phyloP scores from a whole-genome alignment of 2,797 vertebrate species.

The Corythornis leucogaster region DNA sequence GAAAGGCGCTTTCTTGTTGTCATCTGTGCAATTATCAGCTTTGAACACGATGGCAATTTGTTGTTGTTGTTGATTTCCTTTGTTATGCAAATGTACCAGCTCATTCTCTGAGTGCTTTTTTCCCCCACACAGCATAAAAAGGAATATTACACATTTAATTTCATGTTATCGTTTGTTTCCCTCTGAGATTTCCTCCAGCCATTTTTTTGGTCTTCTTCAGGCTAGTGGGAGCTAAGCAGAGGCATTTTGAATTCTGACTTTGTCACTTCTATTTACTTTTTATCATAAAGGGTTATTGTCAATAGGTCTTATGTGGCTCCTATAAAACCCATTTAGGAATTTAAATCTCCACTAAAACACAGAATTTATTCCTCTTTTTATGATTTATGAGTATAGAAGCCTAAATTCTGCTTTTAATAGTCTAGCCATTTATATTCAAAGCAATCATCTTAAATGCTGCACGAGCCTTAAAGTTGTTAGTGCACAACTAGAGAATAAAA shows the following conservation, averaged over 20 bases:
- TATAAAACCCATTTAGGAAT: slow-evolving; percentile 75
- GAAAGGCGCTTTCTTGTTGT: slow-evolving; percentile 73
- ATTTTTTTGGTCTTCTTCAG: slow-evolving; percentile 48
- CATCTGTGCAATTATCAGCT: slow-evolving; percentile 75
- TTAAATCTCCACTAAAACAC: slow-evolving; percentile 69
- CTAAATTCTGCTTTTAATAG: slow-evolving; percentile 64
- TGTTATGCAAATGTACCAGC: slow-evolving; percentile 81
- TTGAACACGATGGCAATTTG: slow-evolving; percentile 81
- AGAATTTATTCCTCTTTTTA: slow-evolving; percentile 64
- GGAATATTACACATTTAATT: slow-evolving; percentile 76
- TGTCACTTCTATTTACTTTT: slow-evolving; percentile 74
- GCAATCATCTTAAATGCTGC: slow-evolving; percentile 43
- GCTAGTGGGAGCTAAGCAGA: slow-evolving; percentile 23
- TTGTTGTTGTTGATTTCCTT: slow-evolving; percentile 83
- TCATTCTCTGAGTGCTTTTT: slow-evolving; percentile 48
- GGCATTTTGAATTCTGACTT: slow-evolving; percentile 67
- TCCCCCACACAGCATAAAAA: slow-evolving; percentile 39
- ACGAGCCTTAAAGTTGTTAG: slow-evolving; percentile 45
- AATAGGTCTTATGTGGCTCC: slow-evolving; percentile 70
- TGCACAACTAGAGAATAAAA: slow-evolving; percentile 48
- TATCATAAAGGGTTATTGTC: slow-evolving; percentile 70
- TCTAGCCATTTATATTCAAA: slow-evolving; percentile 60
- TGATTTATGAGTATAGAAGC: slow-evolving; percentile 69
- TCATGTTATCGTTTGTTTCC: slow-evolving; percentile 61
- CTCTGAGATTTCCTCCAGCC: slow-evolving; percentile 36